Evolutionary conservation across 2,113 vertebrate species (phyloP).

Genomic region (Ondatra zibethicus): DNA sequence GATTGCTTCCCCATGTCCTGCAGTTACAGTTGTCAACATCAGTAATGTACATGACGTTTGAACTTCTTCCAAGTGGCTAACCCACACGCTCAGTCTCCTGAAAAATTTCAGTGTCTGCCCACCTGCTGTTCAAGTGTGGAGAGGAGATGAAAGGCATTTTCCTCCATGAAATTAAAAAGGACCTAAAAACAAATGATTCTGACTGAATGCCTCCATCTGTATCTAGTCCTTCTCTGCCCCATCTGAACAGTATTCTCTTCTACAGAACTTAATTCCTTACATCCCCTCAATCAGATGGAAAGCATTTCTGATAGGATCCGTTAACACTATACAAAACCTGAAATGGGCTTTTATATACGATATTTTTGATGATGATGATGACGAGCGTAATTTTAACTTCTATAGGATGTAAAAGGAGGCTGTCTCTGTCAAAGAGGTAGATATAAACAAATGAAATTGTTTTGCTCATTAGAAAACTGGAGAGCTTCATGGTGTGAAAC

Average conservation of each 20-base stretch:
- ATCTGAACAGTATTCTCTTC: neutral
- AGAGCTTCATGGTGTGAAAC: neutral
- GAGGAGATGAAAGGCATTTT: slow-evolving; percentile 64
- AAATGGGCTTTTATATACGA: neutral
- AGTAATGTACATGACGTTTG: slow-evolving; percentile 73
- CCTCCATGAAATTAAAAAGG: slow-evolving; percentile 61
- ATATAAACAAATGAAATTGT: neutral
- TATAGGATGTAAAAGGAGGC: neutral
- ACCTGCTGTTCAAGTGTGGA: slow-evolving; percentile 69
- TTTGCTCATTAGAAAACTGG: slow-evolving; percentile 30
- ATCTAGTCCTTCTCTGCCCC: neutral
- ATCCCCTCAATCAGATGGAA: neutral
- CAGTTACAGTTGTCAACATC: slow-evolving; percentile 61
- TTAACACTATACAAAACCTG: neutral
- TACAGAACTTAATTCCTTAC: neutral
- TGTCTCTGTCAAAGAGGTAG: neutral
- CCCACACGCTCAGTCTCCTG: slow-evolving; percentile 58
- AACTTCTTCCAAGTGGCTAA: slow-evolving; percentile 65
- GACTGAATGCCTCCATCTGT: slow-evolving; percentile 26
- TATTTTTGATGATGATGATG: neutral
- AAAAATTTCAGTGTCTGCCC: slow-evolving; percentile 69
- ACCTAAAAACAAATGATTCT: neutral
- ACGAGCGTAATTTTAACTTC: neutral
- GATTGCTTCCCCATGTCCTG: slow-evolving; percentile 39
- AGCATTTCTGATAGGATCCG: neutral